Conservation (phyloP, 2,888 invertebrate species). For the Hyalella azteca region DNA sequence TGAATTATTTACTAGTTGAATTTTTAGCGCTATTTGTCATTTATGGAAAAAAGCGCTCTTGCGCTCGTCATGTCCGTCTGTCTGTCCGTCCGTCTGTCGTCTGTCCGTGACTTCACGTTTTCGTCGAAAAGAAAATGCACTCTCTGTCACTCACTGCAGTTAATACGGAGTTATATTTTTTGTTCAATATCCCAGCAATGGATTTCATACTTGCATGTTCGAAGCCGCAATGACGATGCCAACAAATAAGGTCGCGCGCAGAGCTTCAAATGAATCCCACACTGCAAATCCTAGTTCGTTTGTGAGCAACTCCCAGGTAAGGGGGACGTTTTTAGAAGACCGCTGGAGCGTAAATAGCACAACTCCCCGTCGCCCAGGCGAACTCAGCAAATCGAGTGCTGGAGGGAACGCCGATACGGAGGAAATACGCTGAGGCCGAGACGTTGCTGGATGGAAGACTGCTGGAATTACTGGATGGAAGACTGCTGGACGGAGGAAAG, state of each 20-base stretch:
- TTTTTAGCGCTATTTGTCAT: too few species aligned
- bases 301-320: constrained; percentile 18
- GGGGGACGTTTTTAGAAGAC: neutral
- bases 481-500: neutral
- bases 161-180: too few species aligned
- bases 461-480: neutral
- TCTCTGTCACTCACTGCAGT: too few species aligned
- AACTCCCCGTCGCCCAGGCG: neutral
- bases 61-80: too few species aligned
- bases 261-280: neutral
- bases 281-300: neutral
- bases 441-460: neutral
- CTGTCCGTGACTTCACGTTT: too few species aligned
- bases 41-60: too few species aligned
- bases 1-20: too few species aligned
- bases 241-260: neutral
- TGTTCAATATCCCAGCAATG: too few species aligned
- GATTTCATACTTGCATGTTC: too few species aligned
- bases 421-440: neutral
- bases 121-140: too few species aligned
- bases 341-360: constrained; percentile 11
- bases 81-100: too few species aligned
- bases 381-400: neutral
- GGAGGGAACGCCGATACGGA: neutral
- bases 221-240: too few species aligned